phyloP scores from a whole-genome alignment of 2,888 invertebrate genomes.

The Andrena camellia region DNA sequence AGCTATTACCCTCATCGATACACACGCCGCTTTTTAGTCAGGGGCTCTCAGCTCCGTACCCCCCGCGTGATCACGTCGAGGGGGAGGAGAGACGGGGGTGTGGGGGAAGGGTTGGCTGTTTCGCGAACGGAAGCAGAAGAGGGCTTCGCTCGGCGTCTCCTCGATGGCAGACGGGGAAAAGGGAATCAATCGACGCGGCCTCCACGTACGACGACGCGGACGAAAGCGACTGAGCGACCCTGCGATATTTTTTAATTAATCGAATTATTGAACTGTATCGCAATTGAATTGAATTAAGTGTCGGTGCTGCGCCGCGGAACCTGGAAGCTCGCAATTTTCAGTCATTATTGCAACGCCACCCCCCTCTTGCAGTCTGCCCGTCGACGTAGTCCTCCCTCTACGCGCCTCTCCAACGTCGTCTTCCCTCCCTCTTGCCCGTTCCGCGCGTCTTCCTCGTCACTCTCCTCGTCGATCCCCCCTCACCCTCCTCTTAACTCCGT shows the following conservation, averaged over 20 bases:
- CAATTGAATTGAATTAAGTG: conserved; percentile 84
- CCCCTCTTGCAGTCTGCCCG: conserved; percentile 37
- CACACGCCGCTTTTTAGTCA: conserved; percentile 65
- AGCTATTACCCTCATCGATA: conserved; percentile 74
- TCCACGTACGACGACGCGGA: conserved; percentile 55
- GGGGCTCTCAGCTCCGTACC: conserved; percentile 56
- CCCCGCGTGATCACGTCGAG: not conserved
- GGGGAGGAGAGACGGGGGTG: no score
- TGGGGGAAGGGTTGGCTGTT: not conserved
- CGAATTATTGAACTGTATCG: conserved; percentile 85
- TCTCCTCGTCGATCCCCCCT: not conserved
- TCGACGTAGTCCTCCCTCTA: conserved; percentile 18
- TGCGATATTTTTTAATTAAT: conserved; percentile 84
- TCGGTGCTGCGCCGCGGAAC: conserved; percentile 74
- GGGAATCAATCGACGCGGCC: conserved; percentile 30
- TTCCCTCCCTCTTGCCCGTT: conserved; percentile 20
- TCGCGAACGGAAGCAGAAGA: conserved; percentile 19
- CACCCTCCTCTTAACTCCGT: conserved; percentile 35
- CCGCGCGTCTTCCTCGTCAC: conserved; percentile 4
- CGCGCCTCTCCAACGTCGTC: conserved; percentile 20
- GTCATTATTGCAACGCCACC: conserved; percentile 75
- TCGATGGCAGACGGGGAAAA: conserved; percentile 15
- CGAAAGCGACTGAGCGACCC: conserved; percentile 70
- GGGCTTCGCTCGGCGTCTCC: not conserved
- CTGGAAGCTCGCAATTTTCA: conserved; percentile 80